Evolutionary conservation across 2,888 invertebrate species (phyloP), one percentile per base, ranked within the genome.

Genomic region (Pimpla rufipes): DNA sequence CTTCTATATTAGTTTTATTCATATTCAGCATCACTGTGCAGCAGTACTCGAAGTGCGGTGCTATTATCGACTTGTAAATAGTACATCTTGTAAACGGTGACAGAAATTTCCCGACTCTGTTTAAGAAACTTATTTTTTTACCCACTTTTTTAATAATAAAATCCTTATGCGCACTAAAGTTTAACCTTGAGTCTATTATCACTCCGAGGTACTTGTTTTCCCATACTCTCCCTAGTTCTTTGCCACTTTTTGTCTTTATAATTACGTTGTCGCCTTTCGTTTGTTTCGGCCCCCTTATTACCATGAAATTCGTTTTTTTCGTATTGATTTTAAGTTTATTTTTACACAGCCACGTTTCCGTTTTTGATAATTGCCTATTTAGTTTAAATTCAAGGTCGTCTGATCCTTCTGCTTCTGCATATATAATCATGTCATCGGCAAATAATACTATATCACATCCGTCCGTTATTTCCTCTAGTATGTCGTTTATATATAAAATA

Each of bases 291-390:
- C 71, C 40, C 40, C 18, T 55, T 7, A 71, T n/a, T 13, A 57
- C 40, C 71, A 71, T 71, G 10, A 23, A 55, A 4, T 71, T 71
- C 2, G 55, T 71, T 40, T 71, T 71, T n/a, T 71, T 55, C 21
- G 57, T 42, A 57, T 71, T 71, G 37, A 71, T 71, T 37, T 71
- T 71, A 10, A 71, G 21, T 37, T 40, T 55, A 13, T 71, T 71
- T 55, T n/a, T 40, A 8, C 55, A 1, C 29, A 42, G n/a, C 42
- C 55, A 52, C 35, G n/a, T 16, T 73, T 73, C 57, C 1, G 16
- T 29, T 6, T 7, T 35, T 11, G 5, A 6, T 4, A 42, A 3
- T 4, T 64, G 62, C 3, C 18, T 16, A 11, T 40, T 64, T 64
- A 64, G n/a, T 40, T 40, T 71, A 7, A 3, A n/a, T 40, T 71